Conservation (phyloP, 2,888 invertebrate genomes). For the Mamestra brassicae region DNA sequence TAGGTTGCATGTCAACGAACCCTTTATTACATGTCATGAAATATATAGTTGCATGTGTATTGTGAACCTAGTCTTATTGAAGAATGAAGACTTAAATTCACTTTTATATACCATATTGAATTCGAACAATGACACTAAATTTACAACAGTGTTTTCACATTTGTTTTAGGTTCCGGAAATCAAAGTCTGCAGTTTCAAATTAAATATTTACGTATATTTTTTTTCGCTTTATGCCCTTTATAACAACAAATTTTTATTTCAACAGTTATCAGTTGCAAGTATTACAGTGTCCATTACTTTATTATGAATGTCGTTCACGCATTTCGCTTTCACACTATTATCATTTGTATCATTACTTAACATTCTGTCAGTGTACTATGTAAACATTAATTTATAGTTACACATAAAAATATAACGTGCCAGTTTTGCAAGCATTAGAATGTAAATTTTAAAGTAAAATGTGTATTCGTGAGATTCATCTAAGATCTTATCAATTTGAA, state of each 20-base stretch:
- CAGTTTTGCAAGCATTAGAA: constrained; percentile 79
- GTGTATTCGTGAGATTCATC: constrained; percentile 76
- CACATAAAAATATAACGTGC: constrained; percentile 78
- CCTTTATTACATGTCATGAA: background rate
- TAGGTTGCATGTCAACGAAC: background rate
- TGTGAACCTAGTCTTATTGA: background rate
- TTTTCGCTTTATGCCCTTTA: constrained; percentile 86
- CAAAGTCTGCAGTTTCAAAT: constrained; percentile 77
- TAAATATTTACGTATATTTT: constrained; percentile 91
- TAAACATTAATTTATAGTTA: constrained; percentile 75
- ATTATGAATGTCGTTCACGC: constrained; percentile 74
- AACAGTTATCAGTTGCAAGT: constrained; percentile 82
- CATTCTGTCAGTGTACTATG: constrained; percentile 73
- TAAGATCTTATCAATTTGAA: constrained; percentile 74
- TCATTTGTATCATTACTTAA: constrained; percentile 72
- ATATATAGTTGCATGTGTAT: background rate
- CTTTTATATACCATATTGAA: background rate
- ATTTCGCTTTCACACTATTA: constrained; percentile 64
- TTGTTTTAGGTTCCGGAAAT: constrained; percentile 70
- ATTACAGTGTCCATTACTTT: constrained; percentile 76
- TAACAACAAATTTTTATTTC: constrained; percentile 86
- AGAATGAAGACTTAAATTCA: background rate
- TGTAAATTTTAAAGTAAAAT: constrained; percentile 76
- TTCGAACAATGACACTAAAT: background rate
- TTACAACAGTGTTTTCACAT: background rate